Evolutionary conservation across 2,888 invertebrate genomes (phyloP).

Genomic region (Pandemis heparana): DNA sequence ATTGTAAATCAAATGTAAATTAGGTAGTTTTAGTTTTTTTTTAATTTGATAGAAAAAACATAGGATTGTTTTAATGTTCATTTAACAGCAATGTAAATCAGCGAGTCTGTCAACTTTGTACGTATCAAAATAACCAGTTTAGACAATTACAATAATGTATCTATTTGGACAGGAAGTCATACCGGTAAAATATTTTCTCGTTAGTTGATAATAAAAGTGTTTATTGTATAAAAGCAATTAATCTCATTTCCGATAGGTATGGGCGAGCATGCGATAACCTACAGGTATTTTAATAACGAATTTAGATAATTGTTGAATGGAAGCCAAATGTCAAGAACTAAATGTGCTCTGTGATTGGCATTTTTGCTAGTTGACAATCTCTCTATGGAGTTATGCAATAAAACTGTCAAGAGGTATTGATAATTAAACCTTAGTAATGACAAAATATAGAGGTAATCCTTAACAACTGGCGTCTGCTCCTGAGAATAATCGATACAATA

Average conservation of each 20-base stretch:
- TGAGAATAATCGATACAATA: too few species aligned
- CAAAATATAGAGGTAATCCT: neutral
- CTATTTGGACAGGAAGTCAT: constrained; percentile 17
- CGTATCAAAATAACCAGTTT: constrained; percentile 16
- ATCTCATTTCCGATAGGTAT: constrained; percentile 1
- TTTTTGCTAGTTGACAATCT: constrained; percentile 19
- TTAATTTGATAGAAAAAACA: neutral
- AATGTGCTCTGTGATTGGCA: constrained; percentile 24
- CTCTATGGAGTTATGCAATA: constrained; percentile 15
- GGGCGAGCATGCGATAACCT: neutral
- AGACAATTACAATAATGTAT: constrained; percentile 15
- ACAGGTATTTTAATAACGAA: constrained; percentile 4
- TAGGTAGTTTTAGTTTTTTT: neutral
- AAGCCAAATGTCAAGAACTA: constrained; percentile 49
- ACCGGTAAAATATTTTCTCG: constrained; percentile 16
- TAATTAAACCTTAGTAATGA: neutral
- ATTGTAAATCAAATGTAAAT: neutral
- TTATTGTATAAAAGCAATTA: neutral
- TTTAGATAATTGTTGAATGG: constrained; percentile 46
- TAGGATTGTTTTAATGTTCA: neutral
- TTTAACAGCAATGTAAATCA: neutral
- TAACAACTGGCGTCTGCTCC: neutral
- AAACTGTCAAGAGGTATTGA: constrained; percentile 20
- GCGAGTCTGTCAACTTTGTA: constrained; percentile 4
- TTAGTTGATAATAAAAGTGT: constrained; percentile 11